Evolutionary conservation across 2,113 vertebrate genomes (phyloP).

Genomic region (Indicator indicator): DNA sequence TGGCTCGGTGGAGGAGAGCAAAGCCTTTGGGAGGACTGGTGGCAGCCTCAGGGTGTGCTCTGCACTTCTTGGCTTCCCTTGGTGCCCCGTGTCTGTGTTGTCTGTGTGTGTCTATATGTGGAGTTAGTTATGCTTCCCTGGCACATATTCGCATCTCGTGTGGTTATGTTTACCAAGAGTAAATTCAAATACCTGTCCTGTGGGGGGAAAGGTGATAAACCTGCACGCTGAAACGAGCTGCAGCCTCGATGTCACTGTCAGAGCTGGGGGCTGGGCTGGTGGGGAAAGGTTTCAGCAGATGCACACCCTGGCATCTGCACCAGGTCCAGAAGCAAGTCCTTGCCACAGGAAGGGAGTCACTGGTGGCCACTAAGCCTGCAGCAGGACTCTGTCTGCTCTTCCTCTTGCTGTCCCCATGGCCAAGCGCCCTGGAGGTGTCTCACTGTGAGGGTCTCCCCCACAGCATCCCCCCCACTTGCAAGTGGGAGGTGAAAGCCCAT

Average conservation of each 20-base stretch:
- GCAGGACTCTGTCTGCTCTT: background rate
- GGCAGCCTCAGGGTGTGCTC: conserved; percentile 61
- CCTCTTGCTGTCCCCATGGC: background rate
- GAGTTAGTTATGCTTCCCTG: conserved; percentile 65
- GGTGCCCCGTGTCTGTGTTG: conserved; percentile 56
- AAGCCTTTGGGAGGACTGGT: conserved; percentile 56
- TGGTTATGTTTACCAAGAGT: conserved; percentile 66
- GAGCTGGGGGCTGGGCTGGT: background rate
- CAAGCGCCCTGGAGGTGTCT: background rate
- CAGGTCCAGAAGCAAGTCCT: rapidly evolving
- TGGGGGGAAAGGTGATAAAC: conserved; percentile 32
- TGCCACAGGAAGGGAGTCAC: background rate
- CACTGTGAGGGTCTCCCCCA: background rate
- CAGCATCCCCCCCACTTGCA: background rate
- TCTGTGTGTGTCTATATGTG: conserved; percentile 50
- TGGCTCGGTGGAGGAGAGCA: conserved; percentile 27
- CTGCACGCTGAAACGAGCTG: conserved; percentile 43
- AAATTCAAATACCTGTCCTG: conserved; percentile 63
- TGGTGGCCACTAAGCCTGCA: background rate
- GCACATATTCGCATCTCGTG: conserved; percentile 56
- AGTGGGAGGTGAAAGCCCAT: background rate
- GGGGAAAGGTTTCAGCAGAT: background rate
- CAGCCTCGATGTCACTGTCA: conserved; percentile 29
- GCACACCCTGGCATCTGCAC: background rate
- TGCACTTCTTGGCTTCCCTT: conserved; percentile 65